phyloP scores from a whole-genome alignment of 2,113 vertebrate genomes.

The Ameiurus melas region DNA sequence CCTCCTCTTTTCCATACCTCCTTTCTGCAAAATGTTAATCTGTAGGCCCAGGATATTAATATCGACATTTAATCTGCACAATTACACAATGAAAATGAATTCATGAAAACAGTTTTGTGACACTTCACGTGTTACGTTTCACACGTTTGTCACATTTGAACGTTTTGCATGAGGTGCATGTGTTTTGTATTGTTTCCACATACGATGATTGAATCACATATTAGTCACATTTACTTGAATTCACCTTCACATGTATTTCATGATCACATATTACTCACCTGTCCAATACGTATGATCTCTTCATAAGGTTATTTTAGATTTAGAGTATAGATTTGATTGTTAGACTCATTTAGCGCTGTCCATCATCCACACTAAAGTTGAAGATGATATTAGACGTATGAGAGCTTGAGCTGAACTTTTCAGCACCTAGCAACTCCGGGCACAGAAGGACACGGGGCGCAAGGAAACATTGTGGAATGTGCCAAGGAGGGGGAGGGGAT shows the following conservation, averaged over 20 bases:
- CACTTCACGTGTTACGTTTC: constrained; percentile 54
- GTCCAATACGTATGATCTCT: background rate
- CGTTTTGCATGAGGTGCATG: background rate
- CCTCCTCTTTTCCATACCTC: constrained; percentile 28
- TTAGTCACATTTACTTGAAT: background rate
- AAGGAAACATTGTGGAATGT: constrained; percentile 58
- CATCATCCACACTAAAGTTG: background rate
- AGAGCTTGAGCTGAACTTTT: constrained; percentile 30
- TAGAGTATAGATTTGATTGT: background rate
- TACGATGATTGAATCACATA: too few relatives aligned
- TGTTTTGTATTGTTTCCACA: background rate
- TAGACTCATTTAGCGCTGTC: background rate
- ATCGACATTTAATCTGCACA: background rate
- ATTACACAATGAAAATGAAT: background rate
- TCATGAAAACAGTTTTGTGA: background rate
- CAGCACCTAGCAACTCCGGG: constrained; percentile 38
- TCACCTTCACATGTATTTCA: background rate
- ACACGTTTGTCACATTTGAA: background rate
- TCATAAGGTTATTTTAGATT: background rate
- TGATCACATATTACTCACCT: background rate
- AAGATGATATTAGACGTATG: constrained; percentile 16
- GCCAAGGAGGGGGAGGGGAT: constrained; percentile 46
- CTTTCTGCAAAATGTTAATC: constrained; percentile 46
- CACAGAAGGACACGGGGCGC: constrained; percentile 60
- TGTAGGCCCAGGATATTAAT: background rate